phyloP scores from a whole-genome alignment of 2,113 vertebrate species.

The Mastomys coucha region DNA sequence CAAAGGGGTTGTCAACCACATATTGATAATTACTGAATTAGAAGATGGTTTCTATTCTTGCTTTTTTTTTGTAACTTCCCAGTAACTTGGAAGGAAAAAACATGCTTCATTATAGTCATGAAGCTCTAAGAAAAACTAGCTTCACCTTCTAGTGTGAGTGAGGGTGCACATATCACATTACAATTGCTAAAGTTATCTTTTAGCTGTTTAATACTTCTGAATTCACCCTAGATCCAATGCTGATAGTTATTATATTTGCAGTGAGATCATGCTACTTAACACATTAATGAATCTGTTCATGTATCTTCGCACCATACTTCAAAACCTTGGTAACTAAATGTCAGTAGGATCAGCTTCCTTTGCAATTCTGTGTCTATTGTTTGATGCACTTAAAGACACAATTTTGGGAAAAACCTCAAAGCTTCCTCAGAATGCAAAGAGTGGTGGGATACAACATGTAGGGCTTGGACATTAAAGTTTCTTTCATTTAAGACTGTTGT shows the following conservation, averaged over 20 bases:
- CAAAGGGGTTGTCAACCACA: neutral
- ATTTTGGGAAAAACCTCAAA: neutral
- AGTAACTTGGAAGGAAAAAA: neutral
- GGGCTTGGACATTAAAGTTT: neutral
- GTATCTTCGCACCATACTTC: neutral
- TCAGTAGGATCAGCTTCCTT: neutral
- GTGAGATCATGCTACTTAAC: neutral
- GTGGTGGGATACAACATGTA: neutral
- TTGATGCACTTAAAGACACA: neutral
- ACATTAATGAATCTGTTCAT: neutral
- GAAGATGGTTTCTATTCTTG: neutral
- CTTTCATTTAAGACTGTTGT: neutral
- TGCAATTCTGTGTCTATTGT: neutral
- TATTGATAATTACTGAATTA: neutral
- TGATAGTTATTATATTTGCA: neutral
- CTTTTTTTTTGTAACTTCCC: neutral
- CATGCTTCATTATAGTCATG: neutral
- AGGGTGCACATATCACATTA: neutral
- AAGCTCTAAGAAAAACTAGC: neutral
- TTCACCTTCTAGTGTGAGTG: neutral
- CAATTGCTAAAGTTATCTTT: neutral
- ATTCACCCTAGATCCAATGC: neutral
- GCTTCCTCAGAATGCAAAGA: neutral
- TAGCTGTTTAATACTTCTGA: neutral
- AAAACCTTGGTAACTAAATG: slow-evolving; percentile 9